A percentile compares a stretch with the other conserved stretches of the same genome.
These are phyloP conservation scores for Kryptolebias marmoratus DNA, from an alignment of 2,113 vertebrate species.

Conservation along the genomic window DNA sequence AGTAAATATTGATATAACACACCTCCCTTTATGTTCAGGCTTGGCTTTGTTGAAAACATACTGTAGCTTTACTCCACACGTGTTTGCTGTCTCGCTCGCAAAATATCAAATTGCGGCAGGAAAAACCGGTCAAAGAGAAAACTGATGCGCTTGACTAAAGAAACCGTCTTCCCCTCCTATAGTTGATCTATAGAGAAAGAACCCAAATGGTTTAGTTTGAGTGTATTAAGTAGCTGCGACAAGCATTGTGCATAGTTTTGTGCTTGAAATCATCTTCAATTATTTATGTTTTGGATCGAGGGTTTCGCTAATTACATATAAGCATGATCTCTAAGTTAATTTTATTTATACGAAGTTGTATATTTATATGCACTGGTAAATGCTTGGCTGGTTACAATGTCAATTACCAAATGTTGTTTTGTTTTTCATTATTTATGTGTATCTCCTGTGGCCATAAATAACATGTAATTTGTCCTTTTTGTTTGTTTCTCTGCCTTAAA, in stretches of 20 bases:
- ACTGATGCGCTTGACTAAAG: constrained; percentile 14
- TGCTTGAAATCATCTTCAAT: constrained; percentile 20
- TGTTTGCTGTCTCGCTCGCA: constrained; percentile 4
- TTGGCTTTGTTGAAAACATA: constrained; percentile 34
- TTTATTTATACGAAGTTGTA: constrained; percentile 62
- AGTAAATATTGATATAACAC: constrained; percentile 73
- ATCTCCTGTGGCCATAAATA: constrained; percentile 60
- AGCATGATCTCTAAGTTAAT: constrained; percentile 40
- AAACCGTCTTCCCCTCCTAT: constrained; percentile 17
- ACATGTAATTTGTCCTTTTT: constrained; percentile 26
- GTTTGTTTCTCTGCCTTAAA: constrained; percentile 35
- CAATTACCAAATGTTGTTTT: constrained; percentile 66
- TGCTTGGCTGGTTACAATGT: constrained; percentile 80
- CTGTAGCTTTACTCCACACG: constrained; percentile 18
- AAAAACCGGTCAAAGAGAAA: constrained; percentile 34
- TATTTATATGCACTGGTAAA: constrained; percentile 76
- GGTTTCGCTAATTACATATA: constrained; percentile 36
- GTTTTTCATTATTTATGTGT: constrained; percentile 54
- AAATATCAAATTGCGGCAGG: constrained; percentile 2
- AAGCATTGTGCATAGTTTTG: constrained; percentile 23
- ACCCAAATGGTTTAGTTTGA: neutral
- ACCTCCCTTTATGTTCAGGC: constrained; percentile 36
- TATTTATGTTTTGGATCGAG: constrained; percentile 51
- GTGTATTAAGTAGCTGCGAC: constrained; percentile 17
- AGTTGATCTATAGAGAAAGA: constrained; percentile 35